phyloP scores from a whole-genome alignment of 2,113 vertebrate species.

The Pygoscelis adeliae region DNA sequence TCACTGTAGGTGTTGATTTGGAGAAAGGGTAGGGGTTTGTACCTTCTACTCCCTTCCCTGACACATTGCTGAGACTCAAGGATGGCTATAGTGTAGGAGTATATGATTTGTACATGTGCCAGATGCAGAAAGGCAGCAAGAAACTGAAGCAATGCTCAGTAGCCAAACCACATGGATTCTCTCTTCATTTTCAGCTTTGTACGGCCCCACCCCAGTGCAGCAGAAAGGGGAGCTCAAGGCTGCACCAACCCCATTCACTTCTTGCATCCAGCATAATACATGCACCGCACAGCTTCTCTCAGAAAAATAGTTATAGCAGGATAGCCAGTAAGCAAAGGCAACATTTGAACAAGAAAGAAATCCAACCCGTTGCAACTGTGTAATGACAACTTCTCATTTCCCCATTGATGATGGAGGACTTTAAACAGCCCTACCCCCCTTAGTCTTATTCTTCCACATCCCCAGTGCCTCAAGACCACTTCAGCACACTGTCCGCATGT shows the following conservation, averaged over 20 bases:
- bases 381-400: not conserved
- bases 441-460: not conserved
- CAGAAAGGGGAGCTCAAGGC: not conserved
- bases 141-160: not conserved
- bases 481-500: not conserved
- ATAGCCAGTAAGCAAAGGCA: rapidly evolving
- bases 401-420: not conserved
- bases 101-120: not conserved
- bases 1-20: not conserved
- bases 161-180: not conserved
- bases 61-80: not conserved
- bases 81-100: not conserved
- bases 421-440: not conserved
- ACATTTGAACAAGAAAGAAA: not conserved
- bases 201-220: not conserved
- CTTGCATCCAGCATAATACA: not conserved
- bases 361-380: rapidly evolving
- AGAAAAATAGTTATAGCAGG: not conserved
- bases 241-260: not conserved
- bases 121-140: not conserved
- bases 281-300: not conserved
- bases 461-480: not conserved
- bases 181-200: not conserved
- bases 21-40: not conserved
- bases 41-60: not conserved